Evolutionary conservation across 2,113 vertebrate species (phyloP), one percentile per base, ranked within the genome.

Genomic region (Aegotheles bennettii): DNA sequence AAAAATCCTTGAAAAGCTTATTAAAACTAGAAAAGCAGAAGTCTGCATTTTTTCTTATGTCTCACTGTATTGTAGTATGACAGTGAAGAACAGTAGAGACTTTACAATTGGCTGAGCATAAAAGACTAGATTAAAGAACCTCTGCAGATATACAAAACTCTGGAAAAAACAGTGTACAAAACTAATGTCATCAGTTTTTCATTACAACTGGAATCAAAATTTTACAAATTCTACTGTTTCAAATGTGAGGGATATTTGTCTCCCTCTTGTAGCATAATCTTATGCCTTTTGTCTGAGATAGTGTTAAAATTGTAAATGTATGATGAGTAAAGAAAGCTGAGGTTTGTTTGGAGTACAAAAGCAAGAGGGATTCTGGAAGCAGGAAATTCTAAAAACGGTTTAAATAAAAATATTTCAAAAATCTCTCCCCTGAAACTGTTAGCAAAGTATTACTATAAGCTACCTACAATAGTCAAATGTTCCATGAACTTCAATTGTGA

Each of bases 11-110:
- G 67, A 78, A 76, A 96, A 90, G 68, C 23, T 69, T 65, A 95
- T 95, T 82, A 79, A 95, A 94, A 84, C 38, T 40, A 78, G 75
- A 91, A 94, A 89, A 94, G 56, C 50, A 89, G 53, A 93, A 80
- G 43, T 74, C 80, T 47, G 63, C 45, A 40, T 85, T 92, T 90
- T 47, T 73, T 50, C 29, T 84, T 21, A 25, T 18, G 10, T 48
- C 63, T 89, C 16, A 63, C 48, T 28, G 17, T 80, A 61, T 14
- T 93, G 51, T 35, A 78, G 24, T 33, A 78, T n/a, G 33, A 89
- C 33, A 87, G 21, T 56, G 60, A 89, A 71, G 25, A 90, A 84
- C 1, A 0, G 16, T 3, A 82, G 11, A 70, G 51, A 7, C 18
- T 63, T 90, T 42, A 8, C 1, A 70, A 68, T 23, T 12, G 5